Conservation (phyloP, 1,140 invertebrate genomes). For the Monomorium pharaonis region DNA sequence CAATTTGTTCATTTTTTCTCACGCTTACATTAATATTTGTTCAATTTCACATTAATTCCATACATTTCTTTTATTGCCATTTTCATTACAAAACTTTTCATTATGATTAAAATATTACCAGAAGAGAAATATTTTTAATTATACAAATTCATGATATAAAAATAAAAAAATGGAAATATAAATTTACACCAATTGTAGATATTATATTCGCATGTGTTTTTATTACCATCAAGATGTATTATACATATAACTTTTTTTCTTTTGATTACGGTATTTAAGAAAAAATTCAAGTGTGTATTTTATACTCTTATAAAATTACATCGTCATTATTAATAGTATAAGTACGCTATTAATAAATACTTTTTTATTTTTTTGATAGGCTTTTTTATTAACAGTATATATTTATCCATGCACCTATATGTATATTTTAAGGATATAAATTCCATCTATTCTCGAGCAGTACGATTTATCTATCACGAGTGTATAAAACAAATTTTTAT, state of each 20-base stretch:
- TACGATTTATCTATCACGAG: conserved; percentile 12
- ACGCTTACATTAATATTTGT: not conserved
- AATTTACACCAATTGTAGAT: not conserved
- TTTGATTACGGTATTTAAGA: conserved; percentile 14
- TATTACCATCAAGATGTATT: not conserved
- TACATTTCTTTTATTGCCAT: not conserved
- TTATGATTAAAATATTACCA: not conserved
- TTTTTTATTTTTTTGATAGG: not conserved
- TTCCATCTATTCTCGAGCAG: conserved; percentile 57
- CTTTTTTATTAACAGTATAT: not conserved
- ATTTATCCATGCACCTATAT: not conserved
- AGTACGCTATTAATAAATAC: not conserved
- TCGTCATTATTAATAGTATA: not conserved
- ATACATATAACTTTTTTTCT: not conserved
- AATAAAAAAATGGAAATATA: not conserved
- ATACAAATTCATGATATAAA: not conserved
- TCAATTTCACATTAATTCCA: not conserved
- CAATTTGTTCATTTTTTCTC: not conserved
- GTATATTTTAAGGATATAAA: not conserved
- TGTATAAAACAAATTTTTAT: not conserved
- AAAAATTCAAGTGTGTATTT: not conserved
- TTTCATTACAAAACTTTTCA: not conserved
- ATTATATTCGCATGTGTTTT: not conserved
- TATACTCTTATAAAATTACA: not conserved
- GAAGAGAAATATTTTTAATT: not conserved